Conservation (phyloP, 2,113 vertebrate species). For the Poeciliopsis occidentalis region DNA sequence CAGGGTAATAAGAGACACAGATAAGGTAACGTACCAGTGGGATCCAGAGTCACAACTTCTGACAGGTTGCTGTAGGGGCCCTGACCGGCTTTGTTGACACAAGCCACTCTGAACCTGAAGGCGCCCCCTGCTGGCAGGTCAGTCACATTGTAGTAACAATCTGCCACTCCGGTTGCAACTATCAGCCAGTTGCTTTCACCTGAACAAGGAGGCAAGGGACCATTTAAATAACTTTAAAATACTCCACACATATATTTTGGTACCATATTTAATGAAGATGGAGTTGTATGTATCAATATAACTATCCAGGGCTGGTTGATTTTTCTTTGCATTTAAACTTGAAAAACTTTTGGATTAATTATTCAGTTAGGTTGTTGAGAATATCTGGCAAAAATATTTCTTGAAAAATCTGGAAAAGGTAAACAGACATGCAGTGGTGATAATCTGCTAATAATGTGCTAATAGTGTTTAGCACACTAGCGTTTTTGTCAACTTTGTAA, state of each 20-base stretch:
- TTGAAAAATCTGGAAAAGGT: too few relatives aligned
- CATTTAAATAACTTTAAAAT: background rate
- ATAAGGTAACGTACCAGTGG: conserved; percentile 73
- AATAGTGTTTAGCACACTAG: too few relatives aligned
- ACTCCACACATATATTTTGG: background rate
- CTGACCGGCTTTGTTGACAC: conserved; percentile 94
- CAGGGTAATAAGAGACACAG: background rate
- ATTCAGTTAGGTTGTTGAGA: too few relatives aligned
- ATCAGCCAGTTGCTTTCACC: conserved; percentile 90
- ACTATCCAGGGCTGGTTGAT: too few relatives aligned
- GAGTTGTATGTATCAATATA: background rate
- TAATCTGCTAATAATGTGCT: too few relatives aligned
- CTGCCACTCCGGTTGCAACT: conserved; percentile 85
- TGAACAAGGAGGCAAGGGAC: conserved; percentile 43
- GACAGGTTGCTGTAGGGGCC: conserved; percentile 93
- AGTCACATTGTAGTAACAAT: conserved; percentile 94
- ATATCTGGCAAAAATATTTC: too few relatives aligned
- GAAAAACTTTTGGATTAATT: too few relatives aligned
- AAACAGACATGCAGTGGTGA: too few relatives aligned
- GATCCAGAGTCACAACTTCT: conserved; percentile 81
- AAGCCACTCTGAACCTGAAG: conserved; percentile 92
- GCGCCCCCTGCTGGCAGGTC: conserved; percentile 82
- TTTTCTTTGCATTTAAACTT: too few relatives aligned
- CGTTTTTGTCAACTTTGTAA: too few relatives aligned
- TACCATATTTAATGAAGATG: background rate